These are phyloP conservation scores for Tenebrio molitor DNA, from an alignment of 1,140 invertebrate species.

Conservation along the genomic window DNA sequence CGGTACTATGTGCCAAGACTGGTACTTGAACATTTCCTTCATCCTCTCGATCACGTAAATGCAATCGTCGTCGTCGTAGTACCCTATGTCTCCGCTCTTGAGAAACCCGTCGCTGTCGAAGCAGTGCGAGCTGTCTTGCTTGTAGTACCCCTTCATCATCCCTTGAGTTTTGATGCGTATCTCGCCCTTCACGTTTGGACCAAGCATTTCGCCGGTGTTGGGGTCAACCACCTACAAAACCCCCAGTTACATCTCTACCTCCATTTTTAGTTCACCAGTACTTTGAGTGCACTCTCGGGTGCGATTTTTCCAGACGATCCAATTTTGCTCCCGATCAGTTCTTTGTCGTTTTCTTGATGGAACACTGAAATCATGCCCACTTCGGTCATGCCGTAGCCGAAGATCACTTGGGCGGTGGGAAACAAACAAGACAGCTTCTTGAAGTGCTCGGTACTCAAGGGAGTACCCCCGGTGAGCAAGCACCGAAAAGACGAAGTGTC, in stretches of 20 bases:
- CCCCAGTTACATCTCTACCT: no score
- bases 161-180: slow-evolving; percentile 68
- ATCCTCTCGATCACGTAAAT: slow-evolving; percentile 77
- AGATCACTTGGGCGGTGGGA: neutral
- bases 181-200: slow-evolving; percentile 69
- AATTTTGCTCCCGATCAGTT: neutral
- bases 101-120: slow-evolving; percentile 74
- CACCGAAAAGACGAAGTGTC: neutral
- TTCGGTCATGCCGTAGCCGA: slow-evolving; percentile 17
- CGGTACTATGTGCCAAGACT: slow-evolving; percentile 68
- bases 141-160: slow-evolving; percentile 70
- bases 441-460: slow-evolving; percentile 1
- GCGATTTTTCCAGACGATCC: slow-evolving; percentile 15
- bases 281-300: neutral
- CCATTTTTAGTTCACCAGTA: no score
- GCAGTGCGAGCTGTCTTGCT: slow-evolving; percentile 75
- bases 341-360: neutral
- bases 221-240: slow-evolving; percentile 60
- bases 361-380: slow-evolving; percentile 1
- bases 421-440: slow-evolving; percentile 1
- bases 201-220: slow-evolving; percentile 66
- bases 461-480: slow-evolving; percentile 6
- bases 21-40: slow-evolving; percentile 82
- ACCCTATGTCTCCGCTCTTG: slow-evolving; percentile 79
- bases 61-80: slow-evolving; percentile 74